Evolutionary conservation across 2,797 vertebrate genomes (phyloP), one percentile per base, ranked within the genome.

Genomic region (Crypturellus tataupa): DNA sequence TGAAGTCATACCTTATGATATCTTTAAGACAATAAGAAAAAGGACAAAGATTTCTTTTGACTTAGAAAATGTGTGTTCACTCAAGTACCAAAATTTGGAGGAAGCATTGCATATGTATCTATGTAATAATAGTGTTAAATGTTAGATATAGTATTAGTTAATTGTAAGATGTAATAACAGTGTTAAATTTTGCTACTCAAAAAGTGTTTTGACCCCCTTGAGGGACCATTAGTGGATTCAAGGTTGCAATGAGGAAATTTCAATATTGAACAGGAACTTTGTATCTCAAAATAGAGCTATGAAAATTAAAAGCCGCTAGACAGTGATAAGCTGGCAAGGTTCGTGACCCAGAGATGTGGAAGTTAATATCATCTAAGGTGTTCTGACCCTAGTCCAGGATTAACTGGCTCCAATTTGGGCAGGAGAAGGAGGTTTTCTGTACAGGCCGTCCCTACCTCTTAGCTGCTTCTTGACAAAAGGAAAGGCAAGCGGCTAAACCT

Each of bases 301-400:
- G 40, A 47, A 86, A 67, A 92, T 89, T 58, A 69, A 71, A 87
- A 71, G n/a, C 39, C 21, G 17, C 17, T 75, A 59, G 39, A 62
- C 55, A 72, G 80, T 31, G 27, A 78, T 46, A 35, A 90, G 59
- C 58, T 75, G 31, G 33, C 29, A 88, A 80, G 65, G 53, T 73
- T n/a, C 33, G 70, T 24, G 25, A 29, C 39, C 35, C 71, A 90
- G 3, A 10, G 29, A 73, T 53, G 44, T 20, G 83, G 51, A 81
- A 80, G 27, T 21, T 39, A 4, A 33, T 12, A 65, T 88, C 87
- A 17, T 42, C 49, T 71, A 71, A 87, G 46, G 70, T 70, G 73
- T 49, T 40, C 49, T 46, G 35, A 40, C 47, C 47, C 51, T 53
- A 37, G 9, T 35, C 19, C 14, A 60, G 33, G 31, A 73, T 75